Conservation (phyloP, 2,888 invertebrate species). For the Hirtodrosophila duncani region DNA sequence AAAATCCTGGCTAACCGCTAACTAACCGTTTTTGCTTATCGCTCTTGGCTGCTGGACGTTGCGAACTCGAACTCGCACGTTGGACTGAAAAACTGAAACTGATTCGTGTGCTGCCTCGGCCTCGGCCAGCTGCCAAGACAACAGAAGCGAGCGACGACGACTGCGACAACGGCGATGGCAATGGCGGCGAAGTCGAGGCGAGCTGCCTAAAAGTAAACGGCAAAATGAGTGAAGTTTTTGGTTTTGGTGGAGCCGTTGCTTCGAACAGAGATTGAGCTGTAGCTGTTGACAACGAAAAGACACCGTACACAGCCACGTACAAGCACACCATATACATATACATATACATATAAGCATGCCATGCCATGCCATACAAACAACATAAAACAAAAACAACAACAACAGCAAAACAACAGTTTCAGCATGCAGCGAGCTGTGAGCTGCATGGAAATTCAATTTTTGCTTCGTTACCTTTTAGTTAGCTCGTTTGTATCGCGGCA, state of each 20-base stretch:
- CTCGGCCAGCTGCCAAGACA: conserved; percentile 70
- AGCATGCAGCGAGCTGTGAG: conserved; percentile 48
- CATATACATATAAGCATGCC: no score
- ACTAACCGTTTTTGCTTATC: conserved; percentile 22
- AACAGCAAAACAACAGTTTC: conserved; percentile 28
- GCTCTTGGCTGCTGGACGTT: conserved; percentile 64
- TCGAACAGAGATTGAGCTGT: conserved; percentile 19
- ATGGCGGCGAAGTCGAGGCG: conserved; percentile 14
- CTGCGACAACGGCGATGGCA: conserved; percentile 18
- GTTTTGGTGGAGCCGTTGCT: conserved; percentile 6
- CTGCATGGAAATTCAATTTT: conserved; percentile 64
- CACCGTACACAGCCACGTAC: conserved; percentile 37
- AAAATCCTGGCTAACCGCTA: conserved; percentile 31
- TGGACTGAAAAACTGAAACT: conserved; percentile 78
- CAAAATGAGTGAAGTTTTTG: conserved; percentile 19
- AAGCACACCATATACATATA: conserved; percentile 2
- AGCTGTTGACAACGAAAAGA: conserved; percentile 2
- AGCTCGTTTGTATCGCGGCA: conserved; percentile 17
- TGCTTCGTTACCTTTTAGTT: conserved; percentile 43
- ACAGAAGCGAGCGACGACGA: conserved; percentile 35
- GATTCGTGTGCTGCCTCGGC: conserved; percentile 66
- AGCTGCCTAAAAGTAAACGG: conserved; percentile 18
- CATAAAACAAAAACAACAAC: conserved; percentile 19
- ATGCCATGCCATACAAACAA: conserved; percentile 47
- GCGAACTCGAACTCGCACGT: conserved; percentile 75